phyloP scores from a whole-genome alignment of 37 sponge, comb jelly and placozoan genomes.

The Cliona cf. orientalis region DNA sequence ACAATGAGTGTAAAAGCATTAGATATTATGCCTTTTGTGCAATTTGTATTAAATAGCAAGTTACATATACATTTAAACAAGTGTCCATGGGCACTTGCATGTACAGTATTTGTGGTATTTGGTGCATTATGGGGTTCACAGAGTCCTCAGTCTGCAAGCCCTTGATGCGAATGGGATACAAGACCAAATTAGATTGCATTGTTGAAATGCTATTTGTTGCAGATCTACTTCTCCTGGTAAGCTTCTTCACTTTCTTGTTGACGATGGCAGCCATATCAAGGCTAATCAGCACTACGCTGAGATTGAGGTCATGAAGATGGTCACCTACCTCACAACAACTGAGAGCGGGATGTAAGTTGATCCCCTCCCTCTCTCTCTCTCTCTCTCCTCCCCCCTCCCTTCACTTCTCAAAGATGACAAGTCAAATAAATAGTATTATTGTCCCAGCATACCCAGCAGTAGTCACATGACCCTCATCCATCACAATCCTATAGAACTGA shows the following conservation, averaged over 20 bases:
- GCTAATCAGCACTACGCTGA: slow-evolving; percentile 84
- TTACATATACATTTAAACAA: no score
- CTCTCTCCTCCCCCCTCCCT: slow-evolving; percentile 10
- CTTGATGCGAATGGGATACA: no score
- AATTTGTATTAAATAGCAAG: no score
- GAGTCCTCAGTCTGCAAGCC: no score
- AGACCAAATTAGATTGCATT: no score
- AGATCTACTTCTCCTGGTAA: slow-evolving; percentile 94
- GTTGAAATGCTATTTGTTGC: not conserved
- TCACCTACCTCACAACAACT: slow-evolving; percentile 67
- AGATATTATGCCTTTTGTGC: no score
- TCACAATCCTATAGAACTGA: not conserved
- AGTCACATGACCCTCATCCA: not conserved
- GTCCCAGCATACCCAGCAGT: not conserved
- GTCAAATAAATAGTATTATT: no score
- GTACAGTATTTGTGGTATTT: no score
- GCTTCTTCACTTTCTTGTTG: slow-evolving; percentile 84
- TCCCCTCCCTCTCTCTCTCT: not conserved
- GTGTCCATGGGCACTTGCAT: no score
- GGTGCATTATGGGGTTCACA: no score
- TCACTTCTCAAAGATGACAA: no score
- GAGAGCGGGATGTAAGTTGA: slow-evolving; percentile 83
- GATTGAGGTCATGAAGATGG: slow-evolving; percentile 99
- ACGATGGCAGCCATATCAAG: slow-evolving; percentile 85
- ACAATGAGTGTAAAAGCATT: no score